Evolutionary conservation across 1,140 invertebrate species (phyloP), one percentile per base, ranked within the genome.

Genomic region (Aricia agestis): DNA sequence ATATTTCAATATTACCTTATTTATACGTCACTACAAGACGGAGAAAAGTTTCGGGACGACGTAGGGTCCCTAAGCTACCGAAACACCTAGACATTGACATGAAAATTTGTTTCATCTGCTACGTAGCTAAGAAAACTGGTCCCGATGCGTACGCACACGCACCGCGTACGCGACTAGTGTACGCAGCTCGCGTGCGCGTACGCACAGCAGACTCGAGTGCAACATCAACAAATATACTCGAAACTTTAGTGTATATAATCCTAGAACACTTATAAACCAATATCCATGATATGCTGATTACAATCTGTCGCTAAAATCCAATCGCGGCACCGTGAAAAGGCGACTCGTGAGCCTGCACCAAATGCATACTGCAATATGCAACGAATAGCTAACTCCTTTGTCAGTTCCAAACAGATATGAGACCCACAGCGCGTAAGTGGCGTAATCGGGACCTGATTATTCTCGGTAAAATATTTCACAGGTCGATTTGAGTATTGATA

Each of bases 11-110:
- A 61, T 41, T 65, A 61, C 36, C 58, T 69, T 61, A 63, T 63
- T 63, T 19, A 63, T 74, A 76, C 74, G 76, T 79, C 73, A 75
- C 78, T 82, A 82, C 76, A 69, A 75, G 81, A 82, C 77, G 77
- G 78, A 81, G 76, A 78, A 80, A 70, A 76, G 71, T 74, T 73
- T 66, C 67, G 71, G 66, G 66, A 59, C 42, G 36, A 45, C 45
- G 45, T 66, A 66, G 67, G 36, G 68, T 76, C 78, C 72, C 82
- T 83, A 83, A 80, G 77, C 83, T 90, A 90, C 82, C 76, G 77
- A 72, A 86, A 90, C 85, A 87, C 77, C 84, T 89, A 87, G 65
- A 88, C 84, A 84, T 73, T 77, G 78, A 86, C 74, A 82, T 85
- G 85, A 81, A 73, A 83, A 83, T 78, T 75, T 74, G 71, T 80